Evolutionary conservation across 1,140 invertebrate genomes (phyloP), one percentile per base, ranked within the genome.

Genomic region (Listronotus oregonensis): DNA sequence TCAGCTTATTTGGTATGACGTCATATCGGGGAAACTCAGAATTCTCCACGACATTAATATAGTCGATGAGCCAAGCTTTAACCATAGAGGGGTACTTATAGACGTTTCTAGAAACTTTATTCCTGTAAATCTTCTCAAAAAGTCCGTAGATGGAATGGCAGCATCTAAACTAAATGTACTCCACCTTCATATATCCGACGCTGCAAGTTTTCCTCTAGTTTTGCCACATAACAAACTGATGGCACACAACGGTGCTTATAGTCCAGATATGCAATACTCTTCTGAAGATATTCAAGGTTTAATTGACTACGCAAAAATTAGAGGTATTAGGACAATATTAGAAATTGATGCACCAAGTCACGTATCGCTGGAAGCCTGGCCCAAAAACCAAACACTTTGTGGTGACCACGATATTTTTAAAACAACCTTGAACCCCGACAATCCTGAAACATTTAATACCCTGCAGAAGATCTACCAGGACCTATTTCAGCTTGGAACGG

Each of bases 151-250:
- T 64, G 91, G 84, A 0, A 90, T 94, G 86, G 86, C 87, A 9
- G 82, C 87, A 11, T 83, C 84, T 50, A 94, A 94, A 79, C 79
- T 94, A 54, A 94, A 94, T 79, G 87, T 89, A 8, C 86, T 94
- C 40, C 92, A 94, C 78, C 92, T 91, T 89, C 92, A 94, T 73
- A 83, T 90, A 1, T 92, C 90, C 3, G 92, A 94, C 75, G 85
- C 88, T 0, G 90, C 92, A 67, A 92, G 59, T 52, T 94, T 93
- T 77, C 91, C 92, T 0, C 83, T 92, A 64, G 80, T 86, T 18
- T 84, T 90, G 3, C 80, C 85, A 18, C 81, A 83, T 57, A 84
- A 87, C 32, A 89, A 90, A 0, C 80, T 87, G 64, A 79, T 93
- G 72, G 82, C 86, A 2, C 82, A 86, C 55, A 87, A 88, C 68